These are phyloP conservation scores for Mormyrus hasselquistii DNA, from an alignment of 2,797 vertebrate genomes.

Conservation along the genomic window DNA sequence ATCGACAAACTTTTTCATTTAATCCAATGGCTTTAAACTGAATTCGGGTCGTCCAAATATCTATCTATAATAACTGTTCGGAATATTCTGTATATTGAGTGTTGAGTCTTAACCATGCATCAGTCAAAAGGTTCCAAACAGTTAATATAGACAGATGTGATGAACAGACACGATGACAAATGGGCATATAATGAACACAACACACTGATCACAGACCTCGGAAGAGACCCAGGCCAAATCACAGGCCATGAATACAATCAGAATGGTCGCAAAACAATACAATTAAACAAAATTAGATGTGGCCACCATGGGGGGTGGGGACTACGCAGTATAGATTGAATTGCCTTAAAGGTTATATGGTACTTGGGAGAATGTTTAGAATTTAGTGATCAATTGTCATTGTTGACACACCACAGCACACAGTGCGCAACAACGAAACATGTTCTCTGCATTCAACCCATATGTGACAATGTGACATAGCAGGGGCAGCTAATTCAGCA, in stretches of 20 bases:
- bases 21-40: background rate
- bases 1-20: background rate
- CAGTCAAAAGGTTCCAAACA: background rate
- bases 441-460: no score
- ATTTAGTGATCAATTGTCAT: no score
- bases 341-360: background rate
- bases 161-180: background rate
- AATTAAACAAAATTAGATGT: background rate
- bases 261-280: background rate
- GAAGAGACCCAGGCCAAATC: background rate
- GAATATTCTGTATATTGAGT: background rate
- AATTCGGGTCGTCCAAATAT: background rate
- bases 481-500: no score
- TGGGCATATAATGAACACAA: background rate
- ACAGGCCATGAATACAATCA: background rate
- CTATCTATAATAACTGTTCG: background rate
- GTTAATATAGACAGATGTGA: background rate
- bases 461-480: no score
- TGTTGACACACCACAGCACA: no score
- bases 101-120: background rate
- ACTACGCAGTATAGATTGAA: background rate
- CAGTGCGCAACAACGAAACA: no score
- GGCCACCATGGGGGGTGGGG: background rate
- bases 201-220: background rate
- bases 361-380: background rate